Evolutionary conservation across 2,113 vertebrate genomes (phyloP).

Genomic region (Phodopus roborovskii): DNA sequence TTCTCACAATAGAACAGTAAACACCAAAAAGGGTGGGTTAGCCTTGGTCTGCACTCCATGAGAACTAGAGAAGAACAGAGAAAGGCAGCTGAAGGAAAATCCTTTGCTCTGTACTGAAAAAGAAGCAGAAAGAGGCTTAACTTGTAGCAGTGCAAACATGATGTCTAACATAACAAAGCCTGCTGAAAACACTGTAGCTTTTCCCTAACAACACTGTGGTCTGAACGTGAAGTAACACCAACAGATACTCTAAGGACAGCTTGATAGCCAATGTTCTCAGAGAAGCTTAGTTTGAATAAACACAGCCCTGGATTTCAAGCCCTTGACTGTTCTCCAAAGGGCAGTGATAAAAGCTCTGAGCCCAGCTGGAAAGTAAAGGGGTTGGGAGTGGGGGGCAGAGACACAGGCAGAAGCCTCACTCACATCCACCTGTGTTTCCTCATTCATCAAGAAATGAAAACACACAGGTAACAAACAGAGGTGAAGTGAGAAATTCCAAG

Average conservation of each 20-base stretch:
- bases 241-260: conserved; percentile 28
- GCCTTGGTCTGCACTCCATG: neutral
- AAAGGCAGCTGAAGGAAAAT: conserved; percentile 39
- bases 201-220: conserved; percentile 21
- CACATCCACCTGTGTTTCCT: conserved; percentile 2
- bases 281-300: conserved; percentile 66
- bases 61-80: neutral
- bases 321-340: conserved; percentile 53
- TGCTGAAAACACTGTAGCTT: conserved; percentile 52
- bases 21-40: neutral
- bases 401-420: conserved; percentile 10
- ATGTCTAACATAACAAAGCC: conserved; percentile 20
- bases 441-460: conserved; percentile 47
- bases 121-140: neutral
- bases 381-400: neutral
- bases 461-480: conserved; percentile 10
- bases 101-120: neutral
- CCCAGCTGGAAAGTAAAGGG: neutral
- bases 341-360: conserved; percentile 26
- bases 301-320: conserved; percentile 54
- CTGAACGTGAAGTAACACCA: conserved; percentile 57
- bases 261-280: conserved; percentile 25
- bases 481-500: conserved; percentile 38
- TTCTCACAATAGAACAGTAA: neutral
- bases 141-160: neutral